Evolutionary conservation across 2,113 vertebrate species (phyloP).

Genomic region (Oncorhynchus masou): DNA sequence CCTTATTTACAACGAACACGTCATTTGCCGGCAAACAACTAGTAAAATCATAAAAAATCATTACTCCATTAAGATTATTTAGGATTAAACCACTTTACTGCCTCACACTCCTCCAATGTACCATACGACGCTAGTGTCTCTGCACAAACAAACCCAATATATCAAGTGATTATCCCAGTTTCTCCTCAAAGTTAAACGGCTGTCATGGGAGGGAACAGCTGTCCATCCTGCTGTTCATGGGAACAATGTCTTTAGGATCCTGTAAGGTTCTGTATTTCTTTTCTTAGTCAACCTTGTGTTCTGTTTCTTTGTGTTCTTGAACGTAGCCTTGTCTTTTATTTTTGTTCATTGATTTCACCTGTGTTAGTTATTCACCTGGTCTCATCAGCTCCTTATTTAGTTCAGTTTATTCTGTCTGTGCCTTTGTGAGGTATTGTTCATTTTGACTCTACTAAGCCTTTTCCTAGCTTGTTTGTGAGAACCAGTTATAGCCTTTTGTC

Average conservation of each 20-base stretch:
- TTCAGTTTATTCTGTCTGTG: too few species aligned
- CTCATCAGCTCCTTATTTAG: too few species aligned
- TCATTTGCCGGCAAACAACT: neutral
- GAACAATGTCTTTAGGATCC: neutral
- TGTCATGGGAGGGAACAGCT: neutral
- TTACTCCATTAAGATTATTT: neutral
- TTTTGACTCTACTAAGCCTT: too few species aligned
- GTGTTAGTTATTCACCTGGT: too few species aligned
- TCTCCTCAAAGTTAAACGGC: neutral
- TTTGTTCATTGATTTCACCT: too few species aligned
- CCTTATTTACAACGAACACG: neutral
- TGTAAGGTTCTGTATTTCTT: too few species aligned
- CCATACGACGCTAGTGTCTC: neutral
- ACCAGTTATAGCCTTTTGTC: too few species aligned
- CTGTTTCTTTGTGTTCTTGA: too few species aligned
- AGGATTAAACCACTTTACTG: neutral
- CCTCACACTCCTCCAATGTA: neutral
- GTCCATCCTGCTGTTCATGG: constrained; percentile 2
- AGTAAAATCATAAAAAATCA: neutral
- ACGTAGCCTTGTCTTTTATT: too few species aligned
- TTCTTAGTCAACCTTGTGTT: too few species aligned
- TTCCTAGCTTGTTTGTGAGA: too few species aligned
- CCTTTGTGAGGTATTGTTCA: too few species aligned
- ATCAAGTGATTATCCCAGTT: constrained; percentile 15
- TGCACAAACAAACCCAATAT: constrained; percentile 8